A percentile compares a stretch with the other conserved stretches of the same genome.
Evolutionary conservation across 53 echinoderm and acorn worm species (phyloP).

Genomic region (Luidia sarsii): DNA sequence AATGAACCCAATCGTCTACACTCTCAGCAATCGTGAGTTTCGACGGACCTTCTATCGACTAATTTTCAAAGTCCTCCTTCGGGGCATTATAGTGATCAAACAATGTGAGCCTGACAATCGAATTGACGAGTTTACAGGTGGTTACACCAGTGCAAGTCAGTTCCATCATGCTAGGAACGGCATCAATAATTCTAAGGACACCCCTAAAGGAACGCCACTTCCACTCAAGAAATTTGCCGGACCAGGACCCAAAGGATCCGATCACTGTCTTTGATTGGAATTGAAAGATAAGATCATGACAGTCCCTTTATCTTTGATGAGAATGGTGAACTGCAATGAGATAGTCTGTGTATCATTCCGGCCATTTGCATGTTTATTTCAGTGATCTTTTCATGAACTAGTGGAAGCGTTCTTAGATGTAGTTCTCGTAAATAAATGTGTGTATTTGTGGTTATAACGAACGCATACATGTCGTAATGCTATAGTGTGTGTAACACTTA

Average conservation of each 20-base stretch:
- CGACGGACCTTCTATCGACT: slow-evolving; percentile 87
- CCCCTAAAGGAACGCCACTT: slow-evolving; percentile 59
- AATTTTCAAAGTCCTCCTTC: slow-evolving; percentile 69
- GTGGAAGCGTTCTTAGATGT: no score
- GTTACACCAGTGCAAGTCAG: slow-evolving; percentile 58
- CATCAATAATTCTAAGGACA: slow-evolving; percentile 39
- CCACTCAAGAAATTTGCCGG: slow-evolving; percentile 46
- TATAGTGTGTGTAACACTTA: no score
- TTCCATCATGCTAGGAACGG: slow-evolving; percentile 72
- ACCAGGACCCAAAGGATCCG: slow-evolving; percentile 8
- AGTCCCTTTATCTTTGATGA: no score
- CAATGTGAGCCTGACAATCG: slow-evolving; percentile 60
- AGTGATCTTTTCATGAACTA: no score
- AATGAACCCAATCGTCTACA: slow-evolving; percentile 95
- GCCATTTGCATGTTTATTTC: no score
- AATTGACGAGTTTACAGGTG: slow-evolving; percentile 57
- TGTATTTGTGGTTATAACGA: no score
- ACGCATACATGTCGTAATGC: no score
- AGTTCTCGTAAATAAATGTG: no score
- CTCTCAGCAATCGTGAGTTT: slow-evolving; percentile 88
- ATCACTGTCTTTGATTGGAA: slow-evolving; percentile 42
- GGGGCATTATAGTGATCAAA: slow-evolving; percentile 60
- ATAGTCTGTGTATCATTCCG: no score
- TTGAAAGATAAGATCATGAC: no score
- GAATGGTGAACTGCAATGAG: no score